Conservation (phyloP, 2,113 vertebrate species). For the Dryoscopus gambensis region DNA sequence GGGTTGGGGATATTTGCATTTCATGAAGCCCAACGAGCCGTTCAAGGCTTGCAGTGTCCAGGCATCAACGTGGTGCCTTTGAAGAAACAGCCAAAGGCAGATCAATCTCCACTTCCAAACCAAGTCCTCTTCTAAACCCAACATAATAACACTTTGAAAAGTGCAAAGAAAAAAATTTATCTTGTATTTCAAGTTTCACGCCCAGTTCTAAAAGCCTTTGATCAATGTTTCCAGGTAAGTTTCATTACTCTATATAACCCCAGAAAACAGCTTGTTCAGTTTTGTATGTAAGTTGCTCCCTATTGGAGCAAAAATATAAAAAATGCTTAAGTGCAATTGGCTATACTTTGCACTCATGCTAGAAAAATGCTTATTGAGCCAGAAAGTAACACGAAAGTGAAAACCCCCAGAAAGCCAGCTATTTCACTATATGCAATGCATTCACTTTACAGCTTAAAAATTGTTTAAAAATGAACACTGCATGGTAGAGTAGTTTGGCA, state of each 20-base stretch:
- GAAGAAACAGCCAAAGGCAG: background rate
- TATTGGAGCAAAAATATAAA: conserved; percentile 63
- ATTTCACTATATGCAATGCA: conserved; percentile 57
- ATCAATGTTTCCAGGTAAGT: background rate
- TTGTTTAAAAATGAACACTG: conserved; percentile 68
- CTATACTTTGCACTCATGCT: conserved; percentile 56
- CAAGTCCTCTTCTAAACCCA: background rate
- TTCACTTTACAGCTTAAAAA: conserved; percentile 69
- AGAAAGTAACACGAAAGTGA: conserved; percentile 69
- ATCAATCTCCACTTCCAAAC: background rate
- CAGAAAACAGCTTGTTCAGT: conserved; percentile 26
- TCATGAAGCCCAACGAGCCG: background rate
- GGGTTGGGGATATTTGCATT: background rate
- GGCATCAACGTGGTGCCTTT: background rate
- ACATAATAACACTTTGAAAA: background rate
- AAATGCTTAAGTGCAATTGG: conserved; percentile 61
- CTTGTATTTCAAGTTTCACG: background rate
- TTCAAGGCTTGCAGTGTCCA: background rate
- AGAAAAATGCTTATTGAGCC: conserved; percentile 72
- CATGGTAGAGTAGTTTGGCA: conserved; percentile 52
- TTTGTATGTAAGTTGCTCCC: background rate
- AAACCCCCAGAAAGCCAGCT: conserved; percentile 64
- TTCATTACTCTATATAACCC: background rate
- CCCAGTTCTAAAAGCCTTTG: background rate
- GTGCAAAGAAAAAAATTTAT: background rate